These are phyloP conservation scores for Artibeus jamaicensis DNA, from an alignment of 2,797 vertebrate genomes.

Conservation along the genomic window DNA sequence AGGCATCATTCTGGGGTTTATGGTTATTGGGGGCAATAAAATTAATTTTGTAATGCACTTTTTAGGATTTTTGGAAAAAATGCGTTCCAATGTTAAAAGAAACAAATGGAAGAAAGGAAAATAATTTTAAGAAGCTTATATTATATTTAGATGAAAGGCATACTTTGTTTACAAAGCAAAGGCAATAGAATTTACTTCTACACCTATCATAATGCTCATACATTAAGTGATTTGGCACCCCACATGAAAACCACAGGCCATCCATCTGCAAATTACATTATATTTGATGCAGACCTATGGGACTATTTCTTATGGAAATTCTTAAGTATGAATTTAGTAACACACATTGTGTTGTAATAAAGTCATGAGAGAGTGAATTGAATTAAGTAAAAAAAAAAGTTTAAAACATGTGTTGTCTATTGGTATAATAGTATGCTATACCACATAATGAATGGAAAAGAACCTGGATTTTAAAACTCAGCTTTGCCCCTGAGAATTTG, in stretches of 20 bases:
- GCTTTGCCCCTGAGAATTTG: background rate
- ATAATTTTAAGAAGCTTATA: background rate
- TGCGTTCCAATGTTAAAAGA: background rate
- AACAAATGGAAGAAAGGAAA: background rate
- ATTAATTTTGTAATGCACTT: background rate
- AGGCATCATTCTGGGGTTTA: background rate
- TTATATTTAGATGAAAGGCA: background rate
- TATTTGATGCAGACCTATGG: background rate
- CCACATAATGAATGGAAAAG: background rate
- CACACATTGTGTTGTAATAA: background rate
- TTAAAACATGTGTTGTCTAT: background rate
- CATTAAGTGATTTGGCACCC: background rate
- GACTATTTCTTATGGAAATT: background rate
- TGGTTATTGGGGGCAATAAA: background rate
- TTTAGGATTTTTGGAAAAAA: constrained; percentile 10
- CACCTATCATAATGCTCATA: background rate
- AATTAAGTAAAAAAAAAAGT: constrained; percentile 3
- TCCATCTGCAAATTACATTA: background rate
- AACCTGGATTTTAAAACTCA: background rate
- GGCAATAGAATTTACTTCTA: background rate
- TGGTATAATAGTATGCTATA: background rate
- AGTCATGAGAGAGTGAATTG: background rate
- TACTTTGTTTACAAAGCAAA: background rate
- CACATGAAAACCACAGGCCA: background rate
- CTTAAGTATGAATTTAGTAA: background rate